Percentiles rank a stretch among this genome's conserved stretches.
phyloP scores from a whole-genome alignment of 2,113 vertebrate species.

The Halichoerus grypus region DNA sequence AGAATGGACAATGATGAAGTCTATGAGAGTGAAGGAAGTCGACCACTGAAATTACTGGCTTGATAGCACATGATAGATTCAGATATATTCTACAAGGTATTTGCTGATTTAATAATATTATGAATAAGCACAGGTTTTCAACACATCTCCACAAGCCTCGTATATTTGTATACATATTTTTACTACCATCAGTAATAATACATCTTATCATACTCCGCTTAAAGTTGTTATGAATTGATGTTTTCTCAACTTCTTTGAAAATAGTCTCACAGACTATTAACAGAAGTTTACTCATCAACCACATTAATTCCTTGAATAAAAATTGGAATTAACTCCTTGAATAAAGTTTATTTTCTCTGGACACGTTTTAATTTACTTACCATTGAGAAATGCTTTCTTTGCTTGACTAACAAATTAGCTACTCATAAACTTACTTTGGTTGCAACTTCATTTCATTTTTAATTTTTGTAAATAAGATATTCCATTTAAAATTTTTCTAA shows the following conservation, averaged over 20 bases:
- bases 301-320: slow-evolving; percentile 51
- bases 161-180: not conserved
- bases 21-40: not conserved
- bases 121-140: not conserved
- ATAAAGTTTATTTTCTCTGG: slow-evolving; percentile 28
- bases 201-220: not conserved
- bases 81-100: not conserved
- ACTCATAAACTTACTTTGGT: not conserved
- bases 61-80: not conserved
- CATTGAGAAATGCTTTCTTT: not conserved
- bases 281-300: not conserved
- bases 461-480: not conserved
- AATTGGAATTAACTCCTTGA: slow-evolving; percentile 28
- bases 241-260: slow-evolving; percentile 38
- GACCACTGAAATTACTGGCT: not conserved
- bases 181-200: not conserved
- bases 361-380: slow-evolving; percentile 25
- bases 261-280: not conserved
- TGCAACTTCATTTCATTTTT: slow-evolving; percentile 2
- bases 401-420: not conserved
- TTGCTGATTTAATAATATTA: not conserved
- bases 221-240: not conserved
- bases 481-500: not conserved
- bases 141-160: not conserved
- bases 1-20: slow-evolving; percentile 13